Base-by-base conservation (phyloP, 2,888 invertebrate genomes). In the Andricus quercusramuli region DNA sequence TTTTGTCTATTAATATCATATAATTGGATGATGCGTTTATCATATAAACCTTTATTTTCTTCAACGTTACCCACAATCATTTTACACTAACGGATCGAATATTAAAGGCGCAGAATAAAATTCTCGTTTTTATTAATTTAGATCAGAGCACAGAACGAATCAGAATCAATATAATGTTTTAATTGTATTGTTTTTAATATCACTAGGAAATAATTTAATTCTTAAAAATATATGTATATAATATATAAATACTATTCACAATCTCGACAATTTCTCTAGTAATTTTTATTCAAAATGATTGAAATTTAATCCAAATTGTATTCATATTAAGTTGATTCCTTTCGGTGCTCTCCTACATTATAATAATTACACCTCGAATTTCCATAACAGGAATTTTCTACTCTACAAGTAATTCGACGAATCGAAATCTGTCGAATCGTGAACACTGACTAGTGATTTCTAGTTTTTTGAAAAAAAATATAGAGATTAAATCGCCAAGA, bases 41-140 rank as follows among this genome's bases (percentile, higher is more conserved):
- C 81, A 84, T 85, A 85, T 81, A 85, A 84, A 84, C 82, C 70
- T 85, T 79, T 83, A 84, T 84, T 85, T 84, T 79, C 77, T 82
- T 82, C 78, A 78, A 80, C 70, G 44, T 70, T 74, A 44, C 44
- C 41, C 47, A 65, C 77, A 65, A 77, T 77, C 47, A 29, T 65
- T 66, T 77, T 17, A 74, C 76, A 77, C 65, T 80, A 74, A 56
- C 13, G 32, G 32, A 74, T 56, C 68, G 44, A 47, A 51, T 17
- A 62, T n/a, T 32, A 56, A 32, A 85, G 86, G 85, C 88, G 87
- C 81, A 81, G 88, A 85, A 86, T 85, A 83, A 87, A 84, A 86
- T 84, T 80, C 82, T 78, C 70, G 56, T 59, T 78, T 68, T 64
- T 22, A 77, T 65, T 51, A n/a, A 83, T 78, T 62, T 15, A 22